Evolutionary conservation across 92 coral and sea anemone species (phyloP).

Genomic region (Blastomussa wellsi): DNA sequence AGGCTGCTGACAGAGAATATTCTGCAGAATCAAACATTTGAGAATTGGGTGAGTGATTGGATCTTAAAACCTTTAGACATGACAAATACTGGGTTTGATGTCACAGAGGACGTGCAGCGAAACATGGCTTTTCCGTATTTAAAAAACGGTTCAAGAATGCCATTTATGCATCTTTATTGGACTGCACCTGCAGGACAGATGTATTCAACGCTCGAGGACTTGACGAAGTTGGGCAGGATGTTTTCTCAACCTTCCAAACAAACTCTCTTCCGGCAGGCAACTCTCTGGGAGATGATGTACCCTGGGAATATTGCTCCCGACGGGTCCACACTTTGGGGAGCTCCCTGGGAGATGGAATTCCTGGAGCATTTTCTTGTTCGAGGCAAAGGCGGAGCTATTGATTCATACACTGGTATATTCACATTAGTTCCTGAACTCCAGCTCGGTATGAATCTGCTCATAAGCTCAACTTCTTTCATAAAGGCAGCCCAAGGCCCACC

Average conservation of each 20-base stretch:
- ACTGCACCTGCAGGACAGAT: slow-evolving; percentile 47
- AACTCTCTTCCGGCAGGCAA: slow-evolving; percentile 20
- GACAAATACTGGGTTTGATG: slow-evolving; percentile 35
- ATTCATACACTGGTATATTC: slow-evolving; percentile 18
- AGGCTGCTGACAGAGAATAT: slow-evolving; percentile 49
- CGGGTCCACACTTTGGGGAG: slow-evolving; percentile 43
- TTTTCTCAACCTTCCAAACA: slow-evolving; percentile 33
- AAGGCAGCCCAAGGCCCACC: background rate
- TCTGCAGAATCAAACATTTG: slow-evolving; percentile 34
- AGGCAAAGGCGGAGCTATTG: slow-evolving; percentile 35
- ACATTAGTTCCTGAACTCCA: slow-evolving; percentile 47
- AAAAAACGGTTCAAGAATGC: background rate
- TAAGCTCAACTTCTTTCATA: slow-evolving; percentile 1
- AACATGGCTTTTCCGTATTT: slow-evolving; percentile 50
- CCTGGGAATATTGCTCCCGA: slow-evolving; percentile 39
- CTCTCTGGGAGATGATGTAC: slow-evolving; percentile 43
- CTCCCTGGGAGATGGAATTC: slow-evolving; percentile 43
- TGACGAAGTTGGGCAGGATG: slow-evolving; percentile 47
- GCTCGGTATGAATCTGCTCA: slow-evolving; percentile 28
- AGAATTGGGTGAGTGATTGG: slow-evolving; percentile 31
- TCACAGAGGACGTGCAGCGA: slow-evolving; percentile 19
- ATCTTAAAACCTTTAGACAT: slow-evolving; percentile 35
- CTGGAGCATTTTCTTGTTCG: slow-evolving; percentile 39
- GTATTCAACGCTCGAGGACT: slow-evolving; percentile 47
- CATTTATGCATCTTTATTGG: slow-evolving; percentile 35